These are phyloP conservation scores for Silurus meridionalis DNA, from an alignment of 2,113 vertebrate genomes.

Conservation along the genomic window DNA sequence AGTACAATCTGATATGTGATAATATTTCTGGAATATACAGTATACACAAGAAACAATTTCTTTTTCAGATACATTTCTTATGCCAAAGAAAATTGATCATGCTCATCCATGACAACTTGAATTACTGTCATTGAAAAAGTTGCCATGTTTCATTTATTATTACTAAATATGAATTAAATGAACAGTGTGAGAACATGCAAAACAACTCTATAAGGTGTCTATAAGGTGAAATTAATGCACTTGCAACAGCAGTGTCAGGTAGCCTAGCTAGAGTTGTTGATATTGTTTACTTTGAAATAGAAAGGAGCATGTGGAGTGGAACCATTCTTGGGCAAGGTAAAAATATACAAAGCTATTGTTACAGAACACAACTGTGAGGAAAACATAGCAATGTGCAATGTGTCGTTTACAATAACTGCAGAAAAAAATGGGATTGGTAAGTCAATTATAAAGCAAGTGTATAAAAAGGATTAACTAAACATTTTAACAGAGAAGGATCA, in stretches of 20 bases:
- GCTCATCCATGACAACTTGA: not conserved
- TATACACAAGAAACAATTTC: not conserved
- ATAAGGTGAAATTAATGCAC: not conserved
- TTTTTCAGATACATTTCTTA: not conserved
- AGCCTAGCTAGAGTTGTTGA: not conserved
- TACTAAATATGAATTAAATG: not conserved
- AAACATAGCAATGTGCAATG: not conserved
- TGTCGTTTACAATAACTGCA: not conserved
- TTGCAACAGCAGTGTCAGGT: not conserved
- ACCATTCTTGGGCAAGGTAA: not conserved
- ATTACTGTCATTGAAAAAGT: not conserved
- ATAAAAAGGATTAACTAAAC: not conserved
- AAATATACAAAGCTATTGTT: not conserved
- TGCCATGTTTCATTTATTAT: not conserved
- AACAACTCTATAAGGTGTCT: not conserved
- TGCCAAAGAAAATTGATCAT: not conserved
- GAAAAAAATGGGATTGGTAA: not conserved
- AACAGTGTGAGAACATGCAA: not conserved
- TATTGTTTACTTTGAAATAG: not conserved
- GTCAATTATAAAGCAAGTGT: not conserved
- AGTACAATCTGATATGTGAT: not conserved
- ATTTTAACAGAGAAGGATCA: conserved; percentile 5
- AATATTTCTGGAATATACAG: not conserved
- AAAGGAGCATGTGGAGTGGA: not conserved
- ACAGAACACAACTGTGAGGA: not conserved